A percentile compares a stretch with the other conserved stretches of the same genome.
Evolutionary conservation across 1,140 invertebrate species (phyloP).

Genomic region (Melitaea cinxia): DNA sequence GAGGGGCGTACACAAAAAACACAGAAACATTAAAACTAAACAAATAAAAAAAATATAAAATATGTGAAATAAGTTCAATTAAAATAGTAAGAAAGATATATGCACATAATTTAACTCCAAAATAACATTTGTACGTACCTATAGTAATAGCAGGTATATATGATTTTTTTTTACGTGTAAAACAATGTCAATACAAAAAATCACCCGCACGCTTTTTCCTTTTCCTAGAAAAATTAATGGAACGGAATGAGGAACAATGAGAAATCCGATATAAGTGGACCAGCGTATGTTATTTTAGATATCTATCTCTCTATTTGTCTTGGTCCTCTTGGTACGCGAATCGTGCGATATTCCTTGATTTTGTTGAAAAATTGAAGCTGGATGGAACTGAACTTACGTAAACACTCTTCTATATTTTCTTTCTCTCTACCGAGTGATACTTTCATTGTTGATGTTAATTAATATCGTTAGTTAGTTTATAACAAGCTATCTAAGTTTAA

Average conservation of each 20-base stretch:
- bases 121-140: too few species aligned
- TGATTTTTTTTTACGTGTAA: not conserved
- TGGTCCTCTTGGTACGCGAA: constrained; percentile 20
- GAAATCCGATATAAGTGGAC: constrained; percentile 64
- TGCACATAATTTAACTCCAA: too few species aligned
- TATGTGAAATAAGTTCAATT: too few species aligned
- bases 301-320: constrained; percentile 31
- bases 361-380: constrained; percentile 16
- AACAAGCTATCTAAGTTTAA: too few species aligned
- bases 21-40: too few species aligned
- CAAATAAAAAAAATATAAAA: too few species aligned
- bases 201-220: constrained; percentile 37
- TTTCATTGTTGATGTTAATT: not conserved
- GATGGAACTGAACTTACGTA: constrained; percentile 1
- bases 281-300: constrained; percentile 36
- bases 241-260: constrained; percentile 69
- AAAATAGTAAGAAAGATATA: too few species aligned
- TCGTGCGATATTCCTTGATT: constrained; percentile 21
- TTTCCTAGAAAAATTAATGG: constrained; percentile 61
- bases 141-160: too few species aligned
- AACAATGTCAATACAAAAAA: constrained; percentile 38
- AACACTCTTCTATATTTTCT: not conserved
- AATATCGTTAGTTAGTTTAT: not conserved
- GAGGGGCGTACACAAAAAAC: too few species aligned
- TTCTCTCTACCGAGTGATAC: not conserved